A percentile compares a stretch with the other conserved stretches of the same genome.
phyloP scores from a whole-genome alignment of 1,140 invertebrate species.

The Macrobrachium nipponense region DNA sequence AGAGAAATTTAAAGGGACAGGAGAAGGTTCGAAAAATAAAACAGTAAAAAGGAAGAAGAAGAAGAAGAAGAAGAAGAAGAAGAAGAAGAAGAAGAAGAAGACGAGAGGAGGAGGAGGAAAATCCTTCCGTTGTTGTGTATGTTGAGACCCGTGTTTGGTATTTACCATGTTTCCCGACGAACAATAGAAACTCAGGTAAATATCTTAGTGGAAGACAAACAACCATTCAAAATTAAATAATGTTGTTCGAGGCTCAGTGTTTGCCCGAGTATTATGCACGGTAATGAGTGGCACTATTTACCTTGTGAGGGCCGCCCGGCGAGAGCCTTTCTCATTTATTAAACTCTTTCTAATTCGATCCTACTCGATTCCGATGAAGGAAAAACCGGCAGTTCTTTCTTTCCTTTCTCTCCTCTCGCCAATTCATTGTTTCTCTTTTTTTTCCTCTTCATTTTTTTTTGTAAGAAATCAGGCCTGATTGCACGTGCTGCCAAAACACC shows the following conservation, averaged over 20 bases:
- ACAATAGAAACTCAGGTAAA: slow-evolving; percentile 17
- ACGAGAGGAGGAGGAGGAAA: background rate
- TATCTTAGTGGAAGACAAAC: slow-evolving; percentile 20
- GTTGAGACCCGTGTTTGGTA: background rate
- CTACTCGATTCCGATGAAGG: too few species aligned
- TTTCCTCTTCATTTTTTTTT: too few species aligned
- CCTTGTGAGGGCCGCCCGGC: background rate
- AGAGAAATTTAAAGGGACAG: too few species aligned
- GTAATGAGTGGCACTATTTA: slow-evolving; percentile 1
- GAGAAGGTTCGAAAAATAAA: too few species aligned
- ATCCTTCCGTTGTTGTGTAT: background rate
- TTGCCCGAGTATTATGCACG: background rate
- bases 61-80: too few species aligned
- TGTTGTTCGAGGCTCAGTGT: slow-evolving; percentile 15
- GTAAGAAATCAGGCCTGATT: too few species aligned
- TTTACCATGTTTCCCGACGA: background rate
- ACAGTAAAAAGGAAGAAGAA: too few species aligned
- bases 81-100: background rate
- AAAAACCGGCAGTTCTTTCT: too few species aligned
- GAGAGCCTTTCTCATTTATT: background rate
- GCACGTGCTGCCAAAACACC: too few species aligned
- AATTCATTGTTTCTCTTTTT: too few species aligned
- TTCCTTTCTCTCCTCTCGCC: too few species aligned
- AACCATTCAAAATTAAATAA: slow-evolving; percentile 24
- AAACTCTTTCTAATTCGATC: background rate